These are phyloP conservation scores for Chouioia cunea DNA, from an alignment of 2,888 invertebrate species.

Conservation along the genomic window DNA sequence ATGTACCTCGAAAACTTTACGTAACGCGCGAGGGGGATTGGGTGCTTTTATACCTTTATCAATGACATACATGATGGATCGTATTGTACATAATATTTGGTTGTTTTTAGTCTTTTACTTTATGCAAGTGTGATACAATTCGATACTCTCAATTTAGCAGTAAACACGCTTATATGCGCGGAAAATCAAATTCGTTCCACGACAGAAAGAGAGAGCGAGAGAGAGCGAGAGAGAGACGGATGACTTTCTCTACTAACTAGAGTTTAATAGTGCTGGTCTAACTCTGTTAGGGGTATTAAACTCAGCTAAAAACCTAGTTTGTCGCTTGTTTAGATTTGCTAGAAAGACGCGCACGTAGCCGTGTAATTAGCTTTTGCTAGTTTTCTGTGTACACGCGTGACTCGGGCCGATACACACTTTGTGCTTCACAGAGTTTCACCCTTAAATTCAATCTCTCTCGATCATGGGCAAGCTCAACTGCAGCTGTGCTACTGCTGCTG, in stretches of 20 bases:
- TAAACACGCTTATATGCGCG: no score
- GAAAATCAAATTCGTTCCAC: no score
- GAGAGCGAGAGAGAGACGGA: no score
- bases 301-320: slow-evolving; percentile 60
- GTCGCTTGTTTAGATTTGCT: slow-evolving; percentile 55
- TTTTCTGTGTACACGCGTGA: background rate
- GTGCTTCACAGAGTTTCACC: background rate
- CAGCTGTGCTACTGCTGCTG: no score
- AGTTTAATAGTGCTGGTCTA: slow-evolving; percentile 54
- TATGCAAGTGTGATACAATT: background rate
- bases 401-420: background rate
- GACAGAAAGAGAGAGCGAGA: no score
- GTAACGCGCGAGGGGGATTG: no score
- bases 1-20: no score
- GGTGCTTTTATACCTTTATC: slow-evolving; percentile 1
- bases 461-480: background rate
- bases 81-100: background rate
- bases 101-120: background rate
- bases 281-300: slow-evolving; percentile 53
- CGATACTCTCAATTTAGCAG: background rate
- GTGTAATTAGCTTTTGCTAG: slow-evolving; percentile 61
- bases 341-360: slow-evolving; percentile 55
- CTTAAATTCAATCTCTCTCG: slow-evolving; percentile 6
- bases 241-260: slow-evolving; percentile 51
- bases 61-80: background rate